Percentiles rank a stretch among this genome's conserved stretches.
phyloP scores from a whole-genome alignment of 2,113 vertebrate species.

The Hydrochoerus hydrochaeris region DNA sequence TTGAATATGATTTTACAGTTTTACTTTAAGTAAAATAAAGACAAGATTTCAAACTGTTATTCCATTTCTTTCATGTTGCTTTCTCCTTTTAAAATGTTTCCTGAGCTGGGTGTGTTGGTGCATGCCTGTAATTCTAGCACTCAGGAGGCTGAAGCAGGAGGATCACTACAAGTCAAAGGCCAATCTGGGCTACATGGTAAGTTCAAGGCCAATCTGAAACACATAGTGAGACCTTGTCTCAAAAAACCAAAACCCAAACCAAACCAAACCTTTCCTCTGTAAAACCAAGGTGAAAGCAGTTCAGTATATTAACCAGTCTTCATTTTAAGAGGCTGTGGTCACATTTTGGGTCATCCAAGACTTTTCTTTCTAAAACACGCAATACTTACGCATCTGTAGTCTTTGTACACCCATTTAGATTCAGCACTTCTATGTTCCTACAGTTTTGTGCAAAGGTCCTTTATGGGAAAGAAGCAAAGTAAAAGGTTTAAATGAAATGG shows the following conservation, averaged over 20 bases:
- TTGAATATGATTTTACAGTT: background rate
- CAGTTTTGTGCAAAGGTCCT: conserved; percentile 99
- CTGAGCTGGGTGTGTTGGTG: background rate
- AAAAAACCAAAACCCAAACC: background rate
- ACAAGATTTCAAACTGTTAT: conserved; percentile 46
- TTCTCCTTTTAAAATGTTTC: conserved; percentile 36
- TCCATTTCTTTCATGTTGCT: background rate
- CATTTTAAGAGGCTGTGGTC: conserved; percentile 3
- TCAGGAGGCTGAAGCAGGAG: background rate
- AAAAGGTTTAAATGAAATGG: conserved; percentile 46
- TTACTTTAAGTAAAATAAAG: conserved; percentile 37
- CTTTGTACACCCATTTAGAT: conserved; percentile 98
- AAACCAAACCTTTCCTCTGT: background rate
- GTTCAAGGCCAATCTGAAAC: background rate
- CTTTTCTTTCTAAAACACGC: background rate
- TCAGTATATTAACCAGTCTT: background rate
- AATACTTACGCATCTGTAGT: conserved; percentile 96
- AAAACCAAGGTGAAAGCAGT: conserved; percentile 40
- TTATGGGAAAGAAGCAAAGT: conserved; percentile 62
- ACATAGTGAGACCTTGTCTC: background rate
- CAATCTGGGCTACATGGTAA: background rate
- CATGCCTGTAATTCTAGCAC: background rate
- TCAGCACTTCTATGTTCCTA: conserved; percentile 98
- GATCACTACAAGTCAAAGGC: background rate
- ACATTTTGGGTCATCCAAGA: background rate